A percentile compares a stretch with the other conserved stretches of the same genome.
These are phyloP conservation scores for Eupithecia abbreviata DNA, from an alignment of 2,888 invertebrate species.

Conservation along the genomic window DNA sequence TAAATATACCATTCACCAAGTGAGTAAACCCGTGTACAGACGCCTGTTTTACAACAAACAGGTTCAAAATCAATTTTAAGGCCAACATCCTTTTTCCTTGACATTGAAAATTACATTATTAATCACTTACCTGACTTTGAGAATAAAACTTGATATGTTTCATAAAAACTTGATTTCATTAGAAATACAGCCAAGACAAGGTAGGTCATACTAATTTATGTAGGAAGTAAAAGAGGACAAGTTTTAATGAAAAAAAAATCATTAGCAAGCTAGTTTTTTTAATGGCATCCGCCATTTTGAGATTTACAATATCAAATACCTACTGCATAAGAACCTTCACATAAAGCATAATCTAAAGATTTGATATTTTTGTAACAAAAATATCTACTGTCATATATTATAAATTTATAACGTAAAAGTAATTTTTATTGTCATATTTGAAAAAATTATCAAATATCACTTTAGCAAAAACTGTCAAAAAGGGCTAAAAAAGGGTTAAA, in stretches of 20 bases:
- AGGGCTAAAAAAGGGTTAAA: neutral
- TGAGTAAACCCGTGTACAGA: too few relatives aligned
- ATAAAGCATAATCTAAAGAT: too few relatives aligned
- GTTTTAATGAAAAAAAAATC: neutral
- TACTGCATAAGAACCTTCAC: too few relatives aligned
- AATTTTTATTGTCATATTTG: neutral
- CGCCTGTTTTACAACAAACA: neutral
- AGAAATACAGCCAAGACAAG: neutral
- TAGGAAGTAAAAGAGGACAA: neutral
- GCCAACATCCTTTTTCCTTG: constrained; percentile 3
- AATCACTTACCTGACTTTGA: constrained; percentile 2
- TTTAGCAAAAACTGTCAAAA: neutral
- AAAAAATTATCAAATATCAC: neutral
- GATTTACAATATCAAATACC: neutral
- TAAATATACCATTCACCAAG: too few relatives aligned
- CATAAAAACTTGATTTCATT: constrained; percentile 5
- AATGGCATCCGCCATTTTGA: neutral
- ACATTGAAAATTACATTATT: constrained; percentile 1
- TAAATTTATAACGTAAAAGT: neutral
- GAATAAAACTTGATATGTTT: neutral
- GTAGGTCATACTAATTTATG: neutral
- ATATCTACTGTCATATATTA: too few relatives aligned
- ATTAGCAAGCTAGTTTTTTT: neutral
- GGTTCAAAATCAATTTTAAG: neutral
- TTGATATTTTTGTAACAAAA: too few relatives aligned